These are phyloP conservation scores for Sturnira hondurensis DNA, from an alignment of 2,113 vertebrate genomes.

Conservation along the genomic window DNA sequence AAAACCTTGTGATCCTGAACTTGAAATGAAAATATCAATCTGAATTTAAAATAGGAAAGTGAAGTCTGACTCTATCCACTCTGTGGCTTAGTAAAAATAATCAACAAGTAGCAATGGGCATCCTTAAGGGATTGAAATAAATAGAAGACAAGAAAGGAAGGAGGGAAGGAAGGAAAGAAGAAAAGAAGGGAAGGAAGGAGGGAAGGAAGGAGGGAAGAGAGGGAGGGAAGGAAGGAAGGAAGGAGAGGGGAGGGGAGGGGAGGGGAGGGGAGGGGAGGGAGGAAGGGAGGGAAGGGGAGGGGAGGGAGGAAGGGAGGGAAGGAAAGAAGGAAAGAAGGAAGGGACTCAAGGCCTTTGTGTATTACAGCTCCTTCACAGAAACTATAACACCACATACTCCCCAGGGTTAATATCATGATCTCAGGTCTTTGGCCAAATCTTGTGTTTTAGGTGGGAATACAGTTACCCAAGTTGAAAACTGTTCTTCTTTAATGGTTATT, in stretches of 20 bases:
- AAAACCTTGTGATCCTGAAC: not conserved
- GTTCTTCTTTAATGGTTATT: no score
- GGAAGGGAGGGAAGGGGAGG: not conserved
- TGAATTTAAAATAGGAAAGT: not conserved
- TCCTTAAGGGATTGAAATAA: not conserved
- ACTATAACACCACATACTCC: no score
- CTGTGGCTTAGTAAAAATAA: not conserved
- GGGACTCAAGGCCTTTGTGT: no score
- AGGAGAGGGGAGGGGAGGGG: no score
- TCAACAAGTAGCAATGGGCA: not conserved
- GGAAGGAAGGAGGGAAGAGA: not conserved
- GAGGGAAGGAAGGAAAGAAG: not conserved
- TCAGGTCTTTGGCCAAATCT: no score
- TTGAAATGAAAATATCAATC: not conserved
- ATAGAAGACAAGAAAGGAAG: not conserved
- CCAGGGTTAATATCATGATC: no score
- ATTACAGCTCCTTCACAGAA: no score
- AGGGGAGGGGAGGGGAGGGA: no score
- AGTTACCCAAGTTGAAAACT: no score
- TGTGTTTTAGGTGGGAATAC: no score
- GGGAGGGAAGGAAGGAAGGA: not conserved
- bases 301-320: not conserved
- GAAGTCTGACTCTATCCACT: not conserved
- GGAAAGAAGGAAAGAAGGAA: not conserved
- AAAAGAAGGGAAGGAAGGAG: not conserved